phyloP scores from a whole-genome alignment of 1,140 invertebrate genomes.

The Drosophila lacertosa region DNA sequence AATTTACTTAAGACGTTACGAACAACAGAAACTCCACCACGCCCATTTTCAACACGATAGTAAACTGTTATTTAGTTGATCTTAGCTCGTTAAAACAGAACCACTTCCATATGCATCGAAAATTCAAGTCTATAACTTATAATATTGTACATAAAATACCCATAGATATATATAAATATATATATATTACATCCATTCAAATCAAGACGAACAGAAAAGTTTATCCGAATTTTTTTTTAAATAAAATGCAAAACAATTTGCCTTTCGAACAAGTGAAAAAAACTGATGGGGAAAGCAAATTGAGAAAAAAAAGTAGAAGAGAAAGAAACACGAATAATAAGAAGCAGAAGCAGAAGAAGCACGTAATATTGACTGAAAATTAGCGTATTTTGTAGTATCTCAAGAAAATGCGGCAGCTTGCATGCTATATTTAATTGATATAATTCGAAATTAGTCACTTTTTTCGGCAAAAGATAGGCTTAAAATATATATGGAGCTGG shows the following conservation, averaged over 20 bases:
- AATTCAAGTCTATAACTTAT: slow-evolving; percentile 32
- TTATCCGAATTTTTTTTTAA: slow-evolving; percentile 31
- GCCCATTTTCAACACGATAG: slow-evolving; percentile 44
- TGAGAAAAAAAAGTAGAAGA: slow-evolving; percentile 23
- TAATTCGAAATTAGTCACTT: slow-evolving; percentile 45
- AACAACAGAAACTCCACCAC: background rate
- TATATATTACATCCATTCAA: slow-evolving; percentile 27
- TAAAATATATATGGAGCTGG: slow-evolving; percentile 36
- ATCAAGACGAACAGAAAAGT: slow-evolving; percentile 21
- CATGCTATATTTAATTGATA: slow-evolving; percentile 42
- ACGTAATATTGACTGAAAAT: slow-evolving; percentile 77
- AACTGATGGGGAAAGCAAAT: background rate
- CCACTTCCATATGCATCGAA: slow-evolving; percentile 55
- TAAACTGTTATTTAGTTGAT: slow-evolving; percentile 75
- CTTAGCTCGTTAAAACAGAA: slow-evolving; percentile 36
- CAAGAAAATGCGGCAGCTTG: slow-evolving; percentile 43
- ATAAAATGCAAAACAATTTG: slow-evolving; percentile 21
- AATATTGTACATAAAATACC: slow-evolving; percentile 45
- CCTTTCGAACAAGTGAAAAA: slow-evolving; percentile 43
- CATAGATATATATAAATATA: slow-evolving; percentile 29
- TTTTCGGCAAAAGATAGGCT: slow-evolving; percentile 33
- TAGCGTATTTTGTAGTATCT: slow-evolving; percentile 63
- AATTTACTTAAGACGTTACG: slow-evolving; percentile 40
- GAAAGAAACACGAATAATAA: slow-evolving; percentile 21
- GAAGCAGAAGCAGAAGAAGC: slow-evolving; percentile 35